Evolutionary conservation across 1,140 invertebrate genomes (phyloP).

Genomic region (Brachionus rotundiformis): DNA sequence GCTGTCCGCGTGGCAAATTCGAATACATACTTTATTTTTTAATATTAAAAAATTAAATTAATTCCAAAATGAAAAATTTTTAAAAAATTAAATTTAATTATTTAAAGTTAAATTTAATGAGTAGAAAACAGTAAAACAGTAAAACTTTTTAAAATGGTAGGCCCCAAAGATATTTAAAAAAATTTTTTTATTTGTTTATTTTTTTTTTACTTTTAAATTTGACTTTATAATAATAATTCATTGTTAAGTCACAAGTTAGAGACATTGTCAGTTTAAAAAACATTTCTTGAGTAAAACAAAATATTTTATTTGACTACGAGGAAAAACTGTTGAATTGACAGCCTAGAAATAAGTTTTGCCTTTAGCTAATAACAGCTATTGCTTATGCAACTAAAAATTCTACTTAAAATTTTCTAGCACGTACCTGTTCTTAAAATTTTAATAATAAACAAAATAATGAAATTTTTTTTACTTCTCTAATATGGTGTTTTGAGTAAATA

Average conservation of each 20-base stretch:
- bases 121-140: neutral
- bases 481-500: neutral
- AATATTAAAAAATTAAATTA: neutral
- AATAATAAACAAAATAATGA: neutral
- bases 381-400: too few species aligned
- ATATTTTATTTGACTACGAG: too few species aligned
- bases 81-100: neutral
- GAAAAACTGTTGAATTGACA: too few species aligned
- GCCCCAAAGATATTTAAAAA: too few species aligned
- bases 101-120: neutral
- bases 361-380: neutral
- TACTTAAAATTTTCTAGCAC: too few species aligned
- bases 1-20: neutral
- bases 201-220: neutral
- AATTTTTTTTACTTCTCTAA: neutral
- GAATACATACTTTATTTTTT: neutral
- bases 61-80: neutral
- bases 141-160: neutral
- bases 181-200: conserved; percentile 2
- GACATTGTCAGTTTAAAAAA: neutral
- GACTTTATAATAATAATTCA: neutral
- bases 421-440: neutral
- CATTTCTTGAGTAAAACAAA: neutral
- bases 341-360: too few species aligned
- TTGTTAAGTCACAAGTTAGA: neutral